Base-by-base conservation (phyloP, 2,113 vertebrate species). In the Mionectes macconnelli region DNA sequence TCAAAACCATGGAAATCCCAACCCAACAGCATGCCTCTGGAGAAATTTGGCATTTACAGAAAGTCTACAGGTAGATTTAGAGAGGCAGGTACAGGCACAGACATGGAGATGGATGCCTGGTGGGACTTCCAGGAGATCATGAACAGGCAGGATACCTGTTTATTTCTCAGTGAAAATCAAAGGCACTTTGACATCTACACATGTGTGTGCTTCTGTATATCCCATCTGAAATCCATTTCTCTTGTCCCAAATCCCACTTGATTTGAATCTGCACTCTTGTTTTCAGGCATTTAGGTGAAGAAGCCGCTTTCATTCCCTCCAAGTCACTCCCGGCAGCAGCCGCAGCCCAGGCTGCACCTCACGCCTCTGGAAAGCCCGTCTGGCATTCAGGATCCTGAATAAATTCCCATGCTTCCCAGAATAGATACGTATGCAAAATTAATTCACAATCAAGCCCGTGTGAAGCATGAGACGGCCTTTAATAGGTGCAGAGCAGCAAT, bases 401-500 rank as follows among this genome's bases (percentile, higher is more conserved):
- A 60, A 42, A 90, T 35, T 44, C 90, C 89, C 4, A 1, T 56
- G 70, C 67, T 91, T 72, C 85, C 75, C 82, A 68, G 69, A 97
- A 97, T 56, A 94, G 84, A 88, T 16, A 62, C 4, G 3, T n/a
- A 80, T 55, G 90, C 91, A 94, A 91, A 96, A 96, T 93, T 85
- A 93, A 95, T 95, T 89, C 7, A 16, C 78, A 70, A 68, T 60
- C 90, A 63, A 97, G 83, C 86, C 88, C 11, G 23, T 3, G 12
- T 1, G 0, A 83, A 91, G 93, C 89, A 14, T 4, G 35, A 81
- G 74, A 30, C 8, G 1, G 64, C 81, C 80, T 85, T 91, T 92
- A 94, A 93, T 86, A 78, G 76, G 88, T 89, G 62, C 88, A 87
- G 90, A 89, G 82, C 73, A 80, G 66, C 95, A 94, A 93, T 95